Conservation (phyloP, 2,797 vertebrate species). For the Acipenser oxyrinchus region DNA sequence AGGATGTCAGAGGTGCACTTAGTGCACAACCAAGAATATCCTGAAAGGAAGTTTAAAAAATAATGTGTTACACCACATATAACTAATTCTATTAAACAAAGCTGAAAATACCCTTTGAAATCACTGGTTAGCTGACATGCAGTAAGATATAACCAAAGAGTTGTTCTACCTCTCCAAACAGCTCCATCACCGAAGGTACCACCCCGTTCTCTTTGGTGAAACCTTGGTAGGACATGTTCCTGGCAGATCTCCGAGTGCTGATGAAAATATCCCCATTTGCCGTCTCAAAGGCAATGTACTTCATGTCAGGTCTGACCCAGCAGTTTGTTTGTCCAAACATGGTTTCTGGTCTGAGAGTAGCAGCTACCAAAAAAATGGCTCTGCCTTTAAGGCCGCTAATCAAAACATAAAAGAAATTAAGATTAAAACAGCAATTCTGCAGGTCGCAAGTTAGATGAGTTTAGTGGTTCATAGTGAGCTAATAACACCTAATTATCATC, state of each 20-base stretch:
- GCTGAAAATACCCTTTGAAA: too few relatives aligned
- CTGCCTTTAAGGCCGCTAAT: slow-evolving; percentile 78
- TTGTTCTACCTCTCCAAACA: slow-evolving; percentile 84
- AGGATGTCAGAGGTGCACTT: slow-evolving; percentile 76
- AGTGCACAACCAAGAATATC: slow-evolving; percentile 84
- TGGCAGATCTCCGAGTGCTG: slow-evolving; percentile 77
- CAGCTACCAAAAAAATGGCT: slow-evolving; percentile 86
- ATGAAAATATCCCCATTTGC: slow-evolving; percentile 76
- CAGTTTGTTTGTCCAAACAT: slow-evolving; percentile 98
- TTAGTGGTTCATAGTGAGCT: too few relatives aligned
- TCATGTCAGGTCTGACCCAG: slow-evolving; percentile 92
- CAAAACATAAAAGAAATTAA: too few relatives aligned
- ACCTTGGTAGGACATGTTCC: slow-evolving; percentile 95
- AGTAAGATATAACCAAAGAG: background rate
- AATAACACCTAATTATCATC: too few relatives aligned
- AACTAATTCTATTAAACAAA: too few relatives aligned
- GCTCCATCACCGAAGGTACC: slow-evolving; percentile 79
- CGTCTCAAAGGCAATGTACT: slow-evolving; percentile 86
- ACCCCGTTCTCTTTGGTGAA: slow-evolving; percentile 82
- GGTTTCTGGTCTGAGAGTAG: slow-evolving; percentile 91
- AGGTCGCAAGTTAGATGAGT: too few relatives aligned
- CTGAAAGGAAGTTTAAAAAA: slow-evolving; percentile 39
- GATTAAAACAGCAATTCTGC: too few relatives aligned
- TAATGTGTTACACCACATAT: too few relatives aligned
- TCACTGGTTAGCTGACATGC: background rate